phyloP scores from a whole-genome alignment of 2,113 vertebrate genomes.

The Elachura formosa region DNA sequence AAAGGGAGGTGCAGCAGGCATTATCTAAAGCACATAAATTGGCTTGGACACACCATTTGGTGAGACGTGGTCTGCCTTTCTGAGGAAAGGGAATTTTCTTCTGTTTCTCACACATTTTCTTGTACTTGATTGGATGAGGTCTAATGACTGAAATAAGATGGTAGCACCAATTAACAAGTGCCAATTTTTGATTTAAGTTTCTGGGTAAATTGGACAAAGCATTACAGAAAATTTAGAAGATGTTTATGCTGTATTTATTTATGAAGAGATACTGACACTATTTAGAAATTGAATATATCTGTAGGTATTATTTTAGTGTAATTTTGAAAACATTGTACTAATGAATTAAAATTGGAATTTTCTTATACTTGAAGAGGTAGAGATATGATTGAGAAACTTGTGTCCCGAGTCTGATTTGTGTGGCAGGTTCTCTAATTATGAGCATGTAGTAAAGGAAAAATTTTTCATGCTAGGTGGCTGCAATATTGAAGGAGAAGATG shows the following conservation, averaged over 20 bases:
- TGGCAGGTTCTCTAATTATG: background rate
- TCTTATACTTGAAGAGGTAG: background rate
- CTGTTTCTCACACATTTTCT: background rate
- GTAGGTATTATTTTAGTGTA: background rate
- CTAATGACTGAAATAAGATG: background rate
- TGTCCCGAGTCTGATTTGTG: fast-evolving
- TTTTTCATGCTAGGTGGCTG: slow-evolving; percentile 80
- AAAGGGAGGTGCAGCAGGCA: background rate
- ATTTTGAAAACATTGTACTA: background rate
- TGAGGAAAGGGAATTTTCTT: background rate
- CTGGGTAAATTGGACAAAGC: background rate
- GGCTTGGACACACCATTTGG: background rate
- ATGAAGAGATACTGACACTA: background rate
- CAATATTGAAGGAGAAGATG: slow-evolving; percentile 90
- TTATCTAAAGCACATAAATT: background rate
- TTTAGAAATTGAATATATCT: background rate
- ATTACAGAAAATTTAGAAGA: background rate
- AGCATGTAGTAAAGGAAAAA: background rate
- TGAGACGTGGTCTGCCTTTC: background rate
- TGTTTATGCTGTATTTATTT: background rate
- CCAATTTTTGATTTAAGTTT: background rate
- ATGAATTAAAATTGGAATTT: background rate
- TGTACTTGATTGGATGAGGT: background rate
- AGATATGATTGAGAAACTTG: background rate
- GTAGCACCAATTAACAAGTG: background rate